Conservation (phyloP, 2,888 invertebrate genomes). For the Pammene aurita region DNA sequence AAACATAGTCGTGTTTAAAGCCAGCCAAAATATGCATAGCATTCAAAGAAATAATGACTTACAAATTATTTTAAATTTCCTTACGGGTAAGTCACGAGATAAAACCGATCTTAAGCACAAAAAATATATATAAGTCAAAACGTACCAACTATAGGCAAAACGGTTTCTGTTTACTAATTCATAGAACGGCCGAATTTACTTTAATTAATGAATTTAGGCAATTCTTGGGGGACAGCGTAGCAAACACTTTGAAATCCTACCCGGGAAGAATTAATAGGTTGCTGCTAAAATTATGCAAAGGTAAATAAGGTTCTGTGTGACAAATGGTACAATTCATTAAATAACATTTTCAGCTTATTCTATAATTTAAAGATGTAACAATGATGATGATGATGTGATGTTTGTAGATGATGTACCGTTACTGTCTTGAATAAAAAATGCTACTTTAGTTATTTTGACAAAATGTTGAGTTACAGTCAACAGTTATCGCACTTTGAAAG, state of each 20-base stretch:
- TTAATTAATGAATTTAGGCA: conserved; percentile 41
- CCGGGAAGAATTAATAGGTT: conserved; percentile 38
- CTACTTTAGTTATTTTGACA: no score
- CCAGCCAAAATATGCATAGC: no score
- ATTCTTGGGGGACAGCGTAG: conserved; percentile 40
- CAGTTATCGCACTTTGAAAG: no score
- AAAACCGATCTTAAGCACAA: not conserved
- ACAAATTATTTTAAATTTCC: not conserved
- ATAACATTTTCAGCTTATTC: no score
- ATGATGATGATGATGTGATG: not conserved
- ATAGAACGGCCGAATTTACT: conserved; percentile 35
- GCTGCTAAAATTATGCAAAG: conserved; percentile 32
- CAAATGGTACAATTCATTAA: conserved; percentile 26
- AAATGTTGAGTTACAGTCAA: no score
- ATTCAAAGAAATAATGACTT: no score
- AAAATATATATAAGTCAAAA: not conserved
- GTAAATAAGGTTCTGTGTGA: conserved; percentile 17
- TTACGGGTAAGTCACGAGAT: not conserved
- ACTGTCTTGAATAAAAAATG: no score
- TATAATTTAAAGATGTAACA: not conserved
- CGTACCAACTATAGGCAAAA: conserved; percentile 14
- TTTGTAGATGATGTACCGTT: no score
- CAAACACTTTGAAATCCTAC: conserved; percentile 41
- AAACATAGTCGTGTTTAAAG: no score
- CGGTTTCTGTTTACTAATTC: conserved; percentile 39